Evolutionary conservation across 2,888 invertebrate species (phyloP).

Genomic region (Ellobium chinense): DNA sequence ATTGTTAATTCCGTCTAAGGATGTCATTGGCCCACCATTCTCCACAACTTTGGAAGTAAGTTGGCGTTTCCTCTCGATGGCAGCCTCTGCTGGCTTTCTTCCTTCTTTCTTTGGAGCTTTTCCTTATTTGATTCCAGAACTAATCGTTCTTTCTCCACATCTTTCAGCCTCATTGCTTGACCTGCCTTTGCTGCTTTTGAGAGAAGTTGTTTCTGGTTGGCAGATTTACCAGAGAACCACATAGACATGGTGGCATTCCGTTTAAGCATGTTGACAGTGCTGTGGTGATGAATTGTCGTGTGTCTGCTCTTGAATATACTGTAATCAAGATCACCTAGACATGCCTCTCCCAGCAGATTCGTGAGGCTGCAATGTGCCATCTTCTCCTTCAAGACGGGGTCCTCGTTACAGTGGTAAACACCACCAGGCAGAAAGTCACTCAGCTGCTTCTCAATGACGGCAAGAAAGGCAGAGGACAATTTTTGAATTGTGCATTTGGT

Average conservation of each 20-base stretch:
- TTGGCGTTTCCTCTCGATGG: neutral
- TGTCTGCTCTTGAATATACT: neutral
- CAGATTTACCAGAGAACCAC: neutral
- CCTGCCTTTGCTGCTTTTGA: neutral
- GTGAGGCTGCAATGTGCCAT: neutral
- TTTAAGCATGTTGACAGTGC: neutral
- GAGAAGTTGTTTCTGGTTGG: neutral
- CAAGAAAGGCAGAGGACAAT: neutral
- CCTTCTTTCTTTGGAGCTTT: neutral
- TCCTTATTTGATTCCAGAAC: neutral
- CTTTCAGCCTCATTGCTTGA: neutral
- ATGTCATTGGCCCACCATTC: neutral
- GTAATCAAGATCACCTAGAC: neutral
- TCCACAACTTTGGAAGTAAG: neutral
- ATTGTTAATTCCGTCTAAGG: neutral
- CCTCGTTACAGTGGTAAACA: neutral
- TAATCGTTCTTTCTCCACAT: neutral
- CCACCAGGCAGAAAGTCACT: neutral
- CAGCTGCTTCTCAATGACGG: neutral
- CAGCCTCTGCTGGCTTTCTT: neutral
- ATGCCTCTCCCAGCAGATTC: neutral
- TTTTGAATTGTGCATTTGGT: neutral
- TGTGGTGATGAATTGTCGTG: too few species aligned
- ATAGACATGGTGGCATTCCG: neutral
- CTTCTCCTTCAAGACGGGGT: neutral